Evolutionary conservation across 2,797 vertebrate genomes (phyloP).

Genomic region (Pachyuromys duprasi): DNA sequence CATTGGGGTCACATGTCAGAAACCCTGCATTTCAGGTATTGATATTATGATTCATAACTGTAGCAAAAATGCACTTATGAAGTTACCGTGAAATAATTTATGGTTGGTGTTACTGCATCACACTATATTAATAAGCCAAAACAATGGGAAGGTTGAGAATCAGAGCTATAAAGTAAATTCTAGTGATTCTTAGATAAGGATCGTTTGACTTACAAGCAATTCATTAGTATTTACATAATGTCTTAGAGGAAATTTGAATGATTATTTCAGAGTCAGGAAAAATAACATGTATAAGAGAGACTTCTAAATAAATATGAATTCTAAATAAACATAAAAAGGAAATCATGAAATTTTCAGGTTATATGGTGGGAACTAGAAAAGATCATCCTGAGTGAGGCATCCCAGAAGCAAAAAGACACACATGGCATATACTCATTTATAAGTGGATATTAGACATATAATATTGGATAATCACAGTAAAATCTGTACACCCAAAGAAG

Average conservation of each 20-base stretch:
- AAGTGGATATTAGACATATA: too few species aligned
- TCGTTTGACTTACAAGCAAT: not conserved
- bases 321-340: not conserved
- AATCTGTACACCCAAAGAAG: too few species aligned
- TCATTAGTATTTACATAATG: slow-evolving; percentile 28
- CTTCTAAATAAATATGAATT: too few species aligned
- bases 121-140: not conserved
- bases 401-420: too few species aligned
- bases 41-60: not conserved
- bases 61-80: not conserved
- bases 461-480: too few species aligned
- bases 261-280: not conserved
- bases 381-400: too few species aligned
- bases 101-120: not conserved
- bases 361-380: too few species aligned
- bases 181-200: not conserved
- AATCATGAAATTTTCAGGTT: too few species aligned
- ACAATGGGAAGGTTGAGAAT: not conserved
- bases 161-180: not conserved
- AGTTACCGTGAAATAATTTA: not conserved
- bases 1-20: not conserved
- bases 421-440: too few species aligned
- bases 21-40: not conserved
- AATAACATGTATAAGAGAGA: not conserved
- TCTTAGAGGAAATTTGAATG: not conserved